Conservation (phyloP, 2,888 invertebrate species). For the Drosophila pegasa region DNA sequence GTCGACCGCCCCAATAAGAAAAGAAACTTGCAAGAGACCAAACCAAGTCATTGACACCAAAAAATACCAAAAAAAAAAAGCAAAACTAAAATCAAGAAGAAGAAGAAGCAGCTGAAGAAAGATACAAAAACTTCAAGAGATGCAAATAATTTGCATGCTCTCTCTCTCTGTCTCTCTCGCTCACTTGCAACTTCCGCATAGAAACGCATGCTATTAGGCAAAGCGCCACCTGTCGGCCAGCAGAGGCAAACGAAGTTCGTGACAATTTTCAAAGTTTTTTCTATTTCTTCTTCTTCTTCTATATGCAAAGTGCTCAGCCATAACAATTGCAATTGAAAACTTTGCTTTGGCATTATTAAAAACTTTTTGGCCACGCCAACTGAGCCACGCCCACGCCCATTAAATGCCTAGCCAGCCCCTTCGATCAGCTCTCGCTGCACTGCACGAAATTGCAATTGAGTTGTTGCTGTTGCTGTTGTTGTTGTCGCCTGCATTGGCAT, state of each 20-base stretch:
- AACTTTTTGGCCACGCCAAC: conserved; percentile 40
- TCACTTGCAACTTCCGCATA: conserved; percentile 28
- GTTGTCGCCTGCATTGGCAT: conserved; percentile 6
- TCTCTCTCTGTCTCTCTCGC: background rate
- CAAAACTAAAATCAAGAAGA: conserved; percentile 27
- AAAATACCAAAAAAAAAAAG: conserved; percentile 31
- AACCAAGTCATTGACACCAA: conserved; percentile 73
- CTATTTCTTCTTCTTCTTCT: no score
- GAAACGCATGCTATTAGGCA: conserved; percentile 34
- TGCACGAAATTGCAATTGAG: conserved; percentile 21
- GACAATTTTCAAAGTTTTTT: conserved; percentile 33
- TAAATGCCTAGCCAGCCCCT: conserved; percentile 1
- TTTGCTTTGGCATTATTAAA: conserved; percentile 43
- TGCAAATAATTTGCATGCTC: conserved; percentile 54
- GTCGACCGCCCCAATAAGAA: conserved; percentile 54
- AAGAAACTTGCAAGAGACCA: conserved; percentile 72
- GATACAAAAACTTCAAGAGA: conserved; percentile 43
- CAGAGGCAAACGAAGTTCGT: conserved; percentile 29
- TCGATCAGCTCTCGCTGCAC: background rate
- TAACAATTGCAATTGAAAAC: conserved; percentile 46
- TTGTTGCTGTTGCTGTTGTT: conserved; percentile 17
- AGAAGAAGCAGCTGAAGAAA: conserved; percentile 20
- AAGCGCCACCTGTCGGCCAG: conserved; percentile 56
- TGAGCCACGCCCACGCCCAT: conserved; percentile 41
- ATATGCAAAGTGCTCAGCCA: conserved; percentile 16